Percentiles rank a stretch among this genome's conserved stretches.
Evolutionary conservation across 2,888 invertebrate genomes (phyloP).

Genomic region (Chloromyia formosa): DNA sequence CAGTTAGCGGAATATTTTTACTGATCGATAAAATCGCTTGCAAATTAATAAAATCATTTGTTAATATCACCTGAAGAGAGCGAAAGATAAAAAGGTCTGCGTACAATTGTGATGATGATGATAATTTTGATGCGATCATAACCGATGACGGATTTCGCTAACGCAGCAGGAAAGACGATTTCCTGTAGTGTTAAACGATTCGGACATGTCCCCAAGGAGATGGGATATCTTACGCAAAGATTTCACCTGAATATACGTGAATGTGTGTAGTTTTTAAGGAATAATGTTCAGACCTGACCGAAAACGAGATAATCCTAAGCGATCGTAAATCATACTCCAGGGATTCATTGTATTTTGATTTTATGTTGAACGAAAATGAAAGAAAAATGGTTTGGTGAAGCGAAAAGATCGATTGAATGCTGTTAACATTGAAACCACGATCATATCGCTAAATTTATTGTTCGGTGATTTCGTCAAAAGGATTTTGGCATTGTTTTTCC

Average conservation of each 20-base stretch:
- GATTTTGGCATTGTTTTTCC: constrained; percentile 32
- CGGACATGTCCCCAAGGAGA: constrained; percentile 36
- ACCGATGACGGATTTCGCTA: constrained; percentile 34
- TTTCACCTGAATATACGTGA: constrained; percentile 28
- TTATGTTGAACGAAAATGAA: neutral
- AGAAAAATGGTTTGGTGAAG: neutral
- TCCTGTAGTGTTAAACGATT: constrained; percentile 40
- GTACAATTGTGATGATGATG: neutral
- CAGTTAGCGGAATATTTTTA: constrained; percentile 6
- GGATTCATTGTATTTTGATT: constrained; percentile 44
- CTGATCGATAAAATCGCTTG: constrained; percentile 32
- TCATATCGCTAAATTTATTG: constrained; percentile 40
- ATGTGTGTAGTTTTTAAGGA: neutral
- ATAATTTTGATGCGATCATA: neutral
- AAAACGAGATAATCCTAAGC: constrained; percentile 28
- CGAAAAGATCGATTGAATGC: constrained; percentile 28
- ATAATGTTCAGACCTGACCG: constrained; percentile 22
- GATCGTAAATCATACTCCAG: constrained; percentile 40
- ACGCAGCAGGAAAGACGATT: constrained; percentile 36
- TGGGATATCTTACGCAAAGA: constrained; percentile 38
- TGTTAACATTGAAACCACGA: constrained; percentile 17
- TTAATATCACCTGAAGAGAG: constrained; percentile 14
- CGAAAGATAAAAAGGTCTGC: neutral
- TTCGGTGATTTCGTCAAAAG: constrained; percentile 39
- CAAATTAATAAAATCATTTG: constrained; percentile 43